Evolutionary conservation across 2,888 invertebrate species (phyloP), one percentile per base, ranked within the genome.

Genomic region (Lymantria monacha): DNA sequence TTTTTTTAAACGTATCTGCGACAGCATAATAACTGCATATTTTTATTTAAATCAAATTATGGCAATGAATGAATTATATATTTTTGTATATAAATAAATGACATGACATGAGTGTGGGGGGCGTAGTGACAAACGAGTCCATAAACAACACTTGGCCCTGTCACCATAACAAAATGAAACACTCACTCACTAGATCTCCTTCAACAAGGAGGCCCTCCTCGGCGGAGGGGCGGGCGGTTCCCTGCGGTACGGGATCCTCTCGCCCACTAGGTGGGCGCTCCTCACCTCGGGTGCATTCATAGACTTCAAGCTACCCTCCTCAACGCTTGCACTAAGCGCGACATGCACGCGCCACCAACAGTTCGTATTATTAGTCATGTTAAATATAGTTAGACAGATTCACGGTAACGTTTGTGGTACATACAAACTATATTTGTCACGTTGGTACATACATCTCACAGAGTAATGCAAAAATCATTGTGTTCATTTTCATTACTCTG

Each of bases 191-290:
- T 46, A 40, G 31, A 37, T 40, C 46, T 83, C 80, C 84, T 84
- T 87, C 67, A 80, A 73, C 48, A 83, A 81, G 10, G 87, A 83
- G 44, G 78, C 74, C 47, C 87, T 74, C 15, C 88, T 57, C 55
- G 89, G 90, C 64, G 89, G 89, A 68, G 90, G 90, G 60, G 83
- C 81, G 49, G 86, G 87, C 42, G 85, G 78, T 59, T 74, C 75
- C 56, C 81, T 59, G 71, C 69, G 74, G 79, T 73, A 79, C 50
- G 71, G 52, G 13, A 74, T 61, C 51, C 61, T 57, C 46, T 69
- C 71, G 13, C 76, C 79, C 42, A 87, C 79, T 46, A 87, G 74
- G 51, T 70, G 72, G 15, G 88, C 88, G 37, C 79, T 84, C 44
- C 85, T 70, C 49, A 87, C 88, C 55, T 83, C 81, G 1, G 90